These are phyloP conservation scores for Rattus norvegicus DNA, from an alignment of 2,113 vertebrate genomes.

Conservation along the genomic window GRCr8 NC_086025.1:111571501-111572000, in stretches of 20 bases:
- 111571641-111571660: not conserved
- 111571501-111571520: not conserved
- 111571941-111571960: not conserved
- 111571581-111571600: not conserved
- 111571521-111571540: not conserved
- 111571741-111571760: no score
- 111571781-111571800: no score
- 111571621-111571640: not conserved
- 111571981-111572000: not conserved
- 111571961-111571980: not conserved
- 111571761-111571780: no score
- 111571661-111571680: not conserved
- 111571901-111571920: not conserved
- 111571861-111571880: not conserved
- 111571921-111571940: fast-evolving
- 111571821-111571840: not conserved
- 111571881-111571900: not conserved
- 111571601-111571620: not conserved
- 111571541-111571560: not conserved
- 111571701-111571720: no score
- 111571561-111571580: not conserved
- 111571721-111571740: no score
- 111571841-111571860: not conserved
- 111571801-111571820: no score
- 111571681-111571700: no score